Conservation (phyloP, 2,797 vertebrate genomes). For the Epinephelus awoara region DNA sequence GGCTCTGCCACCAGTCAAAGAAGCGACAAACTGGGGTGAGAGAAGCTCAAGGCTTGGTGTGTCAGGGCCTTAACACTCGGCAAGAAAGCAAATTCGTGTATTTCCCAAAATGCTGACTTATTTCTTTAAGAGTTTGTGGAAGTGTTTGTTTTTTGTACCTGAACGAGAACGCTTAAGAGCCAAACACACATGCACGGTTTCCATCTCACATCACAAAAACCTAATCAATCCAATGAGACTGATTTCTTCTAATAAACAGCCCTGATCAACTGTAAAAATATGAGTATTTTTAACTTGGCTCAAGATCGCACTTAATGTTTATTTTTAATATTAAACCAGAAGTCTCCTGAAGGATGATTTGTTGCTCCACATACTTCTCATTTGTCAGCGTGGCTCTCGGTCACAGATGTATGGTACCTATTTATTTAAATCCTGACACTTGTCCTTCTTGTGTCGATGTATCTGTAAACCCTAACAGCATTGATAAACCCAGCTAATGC, state of each 20-base stretch:
- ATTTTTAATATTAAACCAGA: constrained; percentile 6
- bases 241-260: neutral
- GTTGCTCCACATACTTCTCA: neutral
- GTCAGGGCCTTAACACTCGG: too few relatives aligned
- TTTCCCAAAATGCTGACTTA: neutral
- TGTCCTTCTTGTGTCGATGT: neutral
- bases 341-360: neutral
- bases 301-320: constrained; percentile 28
- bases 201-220: neutral
- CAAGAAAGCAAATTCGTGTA: too few relatives aligned
- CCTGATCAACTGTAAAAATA: constrained; percentile 12
- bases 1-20: too few relatives aligned
- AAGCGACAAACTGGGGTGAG: too few relatives aligned
- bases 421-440: neutral
- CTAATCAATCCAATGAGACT: neutral
- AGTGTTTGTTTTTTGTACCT: constrained; percentile 6
- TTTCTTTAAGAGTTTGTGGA: constrained; percentile 3
- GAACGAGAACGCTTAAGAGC: constrained; percentile 5
- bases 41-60: too few relatives aligned
- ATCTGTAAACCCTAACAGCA: neutral
- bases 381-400: constrained; percentile 1
- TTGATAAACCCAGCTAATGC: constrained; percentile 3
- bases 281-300: neutral
- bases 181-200: constrained; percentile 5
- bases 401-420: neutral